These are phyloP conservation scores for Agraylea sexmaculata DNA, from an alignment of 1,140 invertebrate species.

Conservation along the genomic window DNA sequence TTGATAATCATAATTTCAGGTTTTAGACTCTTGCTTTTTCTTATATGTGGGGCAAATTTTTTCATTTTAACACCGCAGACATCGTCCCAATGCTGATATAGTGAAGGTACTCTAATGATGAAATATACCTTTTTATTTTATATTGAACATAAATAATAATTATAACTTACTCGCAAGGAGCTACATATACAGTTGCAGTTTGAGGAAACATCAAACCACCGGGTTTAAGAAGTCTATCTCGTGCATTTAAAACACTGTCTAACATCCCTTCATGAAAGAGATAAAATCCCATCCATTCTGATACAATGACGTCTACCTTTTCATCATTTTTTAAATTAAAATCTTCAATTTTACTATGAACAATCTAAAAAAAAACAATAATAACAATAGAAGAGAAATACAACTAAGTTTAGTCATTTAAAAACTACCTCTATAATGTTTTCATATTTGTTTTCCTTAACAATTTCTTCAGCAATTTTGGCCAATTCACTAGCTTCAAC, in stretches of 20 bases:
- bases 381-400: background rate
- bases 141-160: constrained; percentile 3
- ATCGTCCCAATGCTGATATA: constrained; percentile 48
- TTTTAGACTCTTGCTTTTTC: constrained; percentile 39
- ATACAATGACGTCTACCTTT: constrained; percentile 93
- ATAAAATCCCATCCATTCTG: constrained; percentile 99
- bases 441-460: constrained; percentile 56
- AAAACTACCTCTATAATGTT: constrained; percentile 45
- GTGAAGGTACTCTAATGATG: constrained; percentile 42
- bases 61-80: constrained; percentile 46
- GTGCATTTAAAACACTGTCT: constrained; percentile 78
- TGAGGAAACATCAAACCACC: constrained; percentile 59
- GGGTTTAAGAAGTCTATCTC: constrained; percentile 81
- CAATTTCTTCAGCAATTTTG: constrained; percentile 73
- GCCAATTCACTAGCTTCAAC: constrained; percentile 87
- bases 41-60: constrained; percentile 38
- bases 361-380: constrained; percentile 33
- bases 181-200: constrained; percentile 46
- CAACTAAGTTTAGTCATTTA: too few relatives aligned
- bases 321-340: constrained; percentile 63
- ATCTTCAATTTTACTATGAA: constrained; percentile 62
- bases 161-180: constrained; percentile 48
- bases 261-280: constrained; percentile 97
- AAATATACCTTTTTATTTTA: too few relatives aligned
- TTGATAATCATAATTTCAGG: constrained; percentile 41